phyloP scores from a whole-genome alignment of 2,888 invertebrate species.

The Prosopocoilus inquinatus region DNA sequence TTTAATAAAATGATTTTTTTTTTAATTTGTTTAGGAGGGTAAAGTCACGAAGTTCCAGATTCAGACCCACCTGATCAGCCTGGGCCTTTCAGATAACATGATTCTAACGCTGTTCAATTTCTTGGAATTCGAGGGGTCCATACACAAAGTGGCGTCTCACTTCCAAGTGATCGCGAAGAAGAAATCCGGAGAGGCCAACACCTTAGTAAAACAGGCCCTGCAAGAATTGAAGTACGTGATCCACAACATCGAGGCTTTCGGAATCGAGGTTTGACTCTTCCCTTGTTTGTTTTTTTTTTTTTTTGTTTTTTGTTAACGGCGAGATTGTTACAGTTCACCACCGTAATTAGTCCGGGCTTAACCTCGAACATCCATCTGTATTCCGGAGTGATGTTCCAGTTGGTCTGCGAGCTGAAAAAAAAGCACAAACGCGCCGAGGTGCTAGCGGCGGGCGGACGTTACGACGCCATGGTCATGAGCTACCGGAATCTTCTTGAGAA shows the following conservation, averaged over 20 bases:
- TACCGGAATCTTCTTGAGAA: conserved; percentile 58
- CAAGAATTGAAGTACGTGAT: conserved; percentile 74
- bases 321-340: conserved; percentile 56
- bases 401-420: conserved; percentile 59
- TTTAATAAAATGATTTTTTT: background rate
- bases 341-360: conserved; percentile 60
- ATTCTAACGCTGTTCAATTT: conserved; percentile 63
- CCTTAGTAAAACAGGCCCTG: conserved; percentile 67
- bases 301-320: background rate
- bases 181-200: conserved; percentile 62
- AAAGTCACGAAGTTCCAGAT: conserved; percentile 69
- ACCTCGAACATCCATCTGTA: conserved; percentile 62
- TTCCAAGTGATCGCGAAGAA: conserved; percentile 67
- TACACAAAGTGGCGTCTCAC: conserved; percentile 60
- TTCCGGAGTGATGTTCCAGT: conserved; percentile 68
- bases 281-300: background rate
- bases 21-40: conserved; percentile 53
- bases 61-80: conserved; percentile 64
- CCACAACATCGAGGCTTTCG: conserved; percentile 68
- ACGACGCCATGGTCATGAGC: conserved; percentile 75
- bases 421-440: conserved; percentile 61
- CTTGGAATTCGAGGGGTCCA: conserved; percentile 65
- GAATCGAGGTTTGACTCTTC: conserved; percentile 59
- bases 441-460: conserved; percentile 86
- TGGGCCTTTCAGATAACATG: conserved; percentile 67